These are phyloP conservation scores for Dipodomys stephensi DNA, from an alignment of 2,113 vertebrate genomes.

Conservation along the genomic window DNA sequence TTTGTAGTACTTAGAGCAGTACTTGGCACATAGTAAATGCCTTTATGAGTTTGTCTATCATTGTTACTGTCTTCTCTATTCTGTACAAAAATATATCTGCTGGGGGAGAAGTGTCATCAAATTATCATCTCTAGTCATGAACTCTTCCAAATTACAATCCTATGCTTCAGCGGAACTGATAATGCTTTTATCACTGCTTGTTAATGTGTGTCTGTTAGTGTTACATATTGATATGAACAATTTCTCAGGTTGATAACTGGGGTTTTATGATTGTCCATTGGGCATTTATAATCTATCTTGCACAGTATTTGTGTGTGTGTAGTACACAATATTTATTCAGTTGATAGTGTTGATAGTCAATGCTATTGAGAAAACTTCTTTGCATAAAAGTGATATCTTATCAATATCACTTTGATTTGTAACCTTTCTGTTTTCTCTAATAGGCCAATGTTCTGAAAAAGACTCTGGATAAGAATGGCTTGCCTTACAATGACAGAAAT, in stretches of 20 bases:
- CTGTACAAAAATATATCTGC: neutral
- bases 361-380: neutral
- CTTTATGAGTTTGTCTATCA: neutral
- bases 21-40: neutral
- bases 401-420: constrained; percentile 16
- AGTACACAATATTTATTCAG: neutral
- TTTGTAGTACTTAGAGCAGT: neutral
- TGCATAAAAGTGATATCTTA: neutral
- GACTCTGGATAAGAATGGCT: constrained; percentile 86
- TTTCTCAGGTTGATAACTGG: neutral
- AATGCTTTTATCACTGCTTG: neutral
- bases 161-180: neutral
- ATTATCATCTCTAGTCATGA: constrained; percentile 23
- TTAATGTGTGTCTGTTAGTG: constrained; percentile 6
- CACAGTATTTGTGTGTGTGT: neutral
- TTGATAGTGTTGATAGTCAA: neutral
- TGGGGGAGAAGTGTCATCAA: neutral
- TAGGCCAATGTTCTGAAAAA: constrained; percentile 82
- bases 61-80: neutral
- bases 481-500: constrained; percentile 92
- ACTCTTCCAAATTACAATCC: neutral
- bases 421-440: constrained; percentile 63
- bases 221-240: constrained; percentile 9
- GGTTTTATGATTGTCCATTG: neutral
- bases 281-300: constrained; percentile 11